Evolutionary conservation across 2,888 invertebrate genomes (phyloP).

Genomic region (Eustalomyia histrio): DNA sequence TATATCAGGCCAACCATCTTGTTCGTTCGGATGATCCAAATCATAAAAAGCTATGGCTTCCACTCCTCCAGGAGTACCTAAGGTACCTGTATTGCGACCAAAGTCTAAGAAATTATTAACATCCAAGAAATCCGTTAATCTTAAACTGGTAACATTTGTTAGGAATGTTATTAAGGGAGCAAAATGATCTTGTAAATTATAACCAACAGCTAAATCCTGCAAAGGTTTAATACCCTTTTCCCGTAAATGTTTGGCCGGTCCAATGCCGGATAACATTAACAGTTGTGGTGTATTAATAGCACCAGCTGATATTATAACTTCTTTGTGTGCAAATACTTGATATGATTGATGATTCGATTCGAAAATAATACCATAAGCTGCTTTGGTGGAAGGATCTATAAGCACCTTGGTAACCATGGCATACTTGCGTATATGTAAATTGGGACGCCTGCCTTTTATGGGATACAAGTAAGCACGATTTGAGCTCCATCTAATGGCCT

Average conservation of each 20-base stretch:
- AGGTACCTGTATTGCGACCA: conserved; percentile 30
- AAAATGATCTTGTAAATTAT: conserved; percentile 83
- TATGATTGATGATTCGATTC: conserved; percentile 78
- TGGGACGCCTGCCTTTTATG: conserved; percentile 79
- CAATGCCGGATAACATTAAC: conserved; percentile 88
- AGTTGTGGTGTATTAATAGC: conserved; percentile 90
- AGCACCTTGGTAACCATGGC: conserved; percentile 82
- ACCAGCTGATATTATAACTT: conserved; percentile 88
- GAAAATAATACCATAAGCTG: conserved; percentile 82
- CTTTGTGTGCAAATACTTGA: conserved; percentile 82
- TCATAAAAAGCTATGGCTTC: conserved; percentile 84
- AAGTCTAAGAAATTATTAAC: conserved; percentile 19
- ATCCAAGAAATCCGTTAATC: conserved; percentile 67
- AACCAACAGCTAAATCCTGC: conserved; percentile 83
- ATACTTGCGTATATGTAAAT: conserved; percentile 82
- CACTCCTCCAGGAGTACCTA: conserved; percentile 81
- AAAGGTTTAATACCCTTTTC: conserved; percentile 81
- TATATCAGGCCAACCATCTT: conserved; percentile 83
- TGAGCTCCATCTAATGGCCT: conserved; percentile 82
- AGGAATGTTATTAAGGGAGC: conserved; percentile 85
- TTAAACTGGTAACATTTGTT: conserved; percentile 76
- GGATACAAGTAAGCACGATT: conserved; percentile 83
- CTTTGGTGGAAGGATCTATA: conserved; percentile 80
- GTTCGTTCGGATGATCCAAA: conserved; percentile 80
- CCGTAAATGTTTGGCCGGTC: conserved; percentile 82